phyloP scores from a whole-genome alignment of 37 sponge, comb jelly and placozoan species.

The Corticium candelabrum region DNA sequence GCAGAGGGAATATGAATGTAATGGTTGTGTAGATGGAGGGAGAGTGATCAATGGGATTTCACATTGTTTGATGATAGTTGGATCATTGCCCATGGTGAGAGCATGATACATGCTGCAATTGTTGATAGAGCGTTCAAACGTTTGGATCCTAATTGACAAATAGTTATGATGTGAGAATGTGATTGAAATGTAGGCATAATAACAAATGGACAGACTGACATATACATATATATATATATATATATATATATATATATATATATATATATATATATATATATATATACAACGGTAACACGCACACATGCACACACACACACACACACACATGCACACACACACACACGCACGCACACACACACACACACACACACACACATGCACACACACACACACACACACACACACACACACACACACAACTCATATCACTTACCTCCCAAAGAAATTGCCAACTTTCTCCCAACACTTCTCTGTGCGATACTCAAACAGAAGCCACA shows the following conservation, averaged over 20 bases:
- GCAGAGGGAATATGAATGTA: no score
- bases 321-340: no score
- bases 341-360: not conserved
- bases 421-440: constrained; percentile 70
- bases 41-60: no score
- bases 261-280: no score
- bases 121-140: constrained; percentile 61
- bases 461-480: constrained; percentile 36
- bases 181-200: no score
- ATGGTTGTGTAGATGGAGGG: no score
- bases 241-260: no score
- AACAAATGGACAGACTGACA: no score
- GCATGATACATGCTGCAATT: constrained; percentile 22
- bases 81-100: constrained; percentile 57
- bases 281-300: no score
- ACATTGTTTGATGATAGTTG: constrained; percentile 33
- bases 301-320: no score
- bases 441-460: constrained; percentile 66
- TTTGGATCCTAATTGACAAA: constrained; percentile 49
- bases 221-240: no score
- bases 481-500: constrained; percentile 43
- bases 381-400: constrained; percentile 3
- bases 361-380: not conserved
- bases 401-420: constrained; percentile 10
- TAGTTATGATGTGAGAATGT: constrained; percentile 59